phyloP scores from a whole-genome alignment of 30 jellyfish, hydroid and myxozoan genomes.

The Haliclystus octoradiatus region DNA sequence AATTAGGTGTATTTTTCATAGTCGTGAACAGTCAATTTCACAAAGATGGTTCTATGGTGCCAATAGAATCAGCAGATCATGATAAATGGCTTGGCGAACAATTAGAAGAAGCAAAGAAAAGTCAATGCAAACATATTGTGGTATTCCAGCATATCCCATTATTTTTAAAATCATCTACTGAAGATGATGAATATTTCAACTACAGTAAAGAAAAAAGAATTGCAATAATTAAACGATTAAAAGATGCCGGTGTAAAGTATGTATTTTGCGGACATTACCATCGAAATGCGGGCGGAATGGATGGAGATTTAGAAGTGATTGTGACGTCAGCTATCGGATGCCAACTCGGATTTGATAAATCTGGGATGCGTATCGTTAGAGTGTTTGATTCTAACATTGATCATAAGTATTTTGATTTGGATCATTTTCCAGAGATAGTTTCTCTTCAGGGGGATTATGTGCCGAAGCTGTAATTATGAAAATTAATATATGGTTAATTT shows the following conservation, averaged over 20 bases:
- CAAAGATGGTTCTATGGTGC: slow-evolving; percentile 41
- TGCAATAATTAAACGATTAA: slow-evolving; percentile 21
- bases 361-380: slow-evolving; percentile 87
- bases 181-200: slow-evolving; percentile 81
- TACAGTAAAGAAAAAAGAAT: slow-evolving; percentile 24
- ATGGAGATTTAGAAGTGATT: slow-evolving; percentile 65
- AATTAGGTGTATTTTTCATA: slow-evolving; percentile 61
- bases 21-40: slow-evolving; percentile 71
- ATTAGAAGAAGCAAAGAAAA: slow-evolving; percentile 28
- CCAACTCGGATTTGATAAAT: slow-evolving; percentile 70
- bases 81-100: slow-evolving; percentile 77
- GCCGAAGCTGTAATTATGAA: too few species aligned
- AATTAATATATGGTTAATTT: too few species aligned
- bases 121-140: slow-evolving; percentile 39
- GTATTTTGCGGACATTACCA: slow-evolving; percentile 95
- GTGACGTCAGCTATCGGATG: slow-evolving; percentile 91
- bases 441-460: too few species aligned
- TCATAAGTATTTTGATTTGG: slow-evolving; percentile 78
- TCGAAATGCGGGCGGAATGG: slow-evolving; percentile 85
- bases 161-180: slow-evolving; percentile 58
- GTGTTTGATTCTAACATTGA: slow-evolving; percentile 57
- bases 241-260: slow-evolving; percentile 57
- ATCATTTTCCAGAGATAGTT: slow-evolving; percentile 30
- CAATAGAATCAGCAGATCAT: slow-evolving; percentile 41
- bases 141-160: slow-evolving; percentile 88